These are phyloP conservation scores for Atopsyche davidsoni DNA, from an alignment of 1,140 invertebrate genomes.

Conservation along the genomic window DNA sequence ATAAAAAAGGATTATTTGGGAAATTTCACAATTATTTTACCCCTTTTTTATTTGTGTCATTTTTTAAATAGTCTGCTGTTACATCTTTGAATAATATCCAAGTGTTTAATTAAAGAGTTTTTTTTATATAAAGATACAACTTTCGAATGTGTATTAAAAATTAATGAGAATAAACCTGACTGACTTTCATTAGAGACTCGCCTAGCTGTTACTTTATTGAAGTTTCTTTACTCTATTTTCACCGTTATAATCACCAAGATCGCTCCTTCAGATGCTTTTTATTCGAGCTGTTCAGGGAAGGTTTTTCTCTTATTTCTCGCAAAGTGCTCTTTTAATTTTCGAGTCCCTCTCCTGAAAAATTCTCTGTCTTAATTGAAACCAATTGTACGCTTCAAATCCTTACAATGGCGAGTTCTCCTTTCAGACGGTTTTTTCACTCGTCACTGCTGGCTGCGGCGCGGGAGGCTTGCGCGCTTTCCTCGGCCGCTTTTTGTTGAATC, in stretches of 20 bases:
- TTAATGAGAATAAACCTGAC: neutral
- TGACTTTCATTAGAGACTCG: no score
- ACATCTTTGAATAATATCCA: no score
- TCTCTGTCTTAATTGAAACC: slow-evolving; percentile 30
- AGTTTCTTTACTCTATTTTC: neutral
- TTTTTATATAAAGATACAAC: neutral
- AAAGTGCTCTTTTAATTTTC: slow-evolving; percentile 28
- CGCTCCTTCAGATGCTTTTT: slow-evolving; percentile 2
- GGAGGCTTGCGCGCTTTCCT: slow-evolving; percentile 6
- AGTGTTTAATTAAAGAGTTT: no score
- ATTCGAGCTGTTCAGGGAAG: slow-evolving; percentile 8
- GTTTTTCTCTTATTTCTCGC: slow-evolving; percentile 9
- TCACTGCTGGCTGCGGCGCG: neutral
- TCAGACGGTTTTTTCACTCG: slow-evolving; percentile 12
- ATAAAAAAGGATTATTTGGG: no score
- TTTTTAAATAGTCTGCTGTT: no score
- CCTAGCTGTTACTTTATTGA: no score
- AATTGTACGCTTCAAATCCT: slow-evolving; percentile 27
- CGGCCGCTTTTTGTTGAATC: no score
- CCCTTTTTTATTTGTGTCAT: no score
- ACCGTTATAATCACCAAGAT: neutral
- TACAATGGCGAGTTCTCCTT: slow-evolving; percentile 22
- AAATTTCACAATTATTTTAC: no score
- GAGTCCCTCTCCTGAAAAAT: slow-evolving; percentile 10
- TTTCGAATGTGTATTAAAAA: neutral